Percentiles rank a stretch among this genome's conserved stretches.
phyloP scores from a whole-genome alignment of 2,113 vertebrate species.

The Nicator chloris region DNA sequence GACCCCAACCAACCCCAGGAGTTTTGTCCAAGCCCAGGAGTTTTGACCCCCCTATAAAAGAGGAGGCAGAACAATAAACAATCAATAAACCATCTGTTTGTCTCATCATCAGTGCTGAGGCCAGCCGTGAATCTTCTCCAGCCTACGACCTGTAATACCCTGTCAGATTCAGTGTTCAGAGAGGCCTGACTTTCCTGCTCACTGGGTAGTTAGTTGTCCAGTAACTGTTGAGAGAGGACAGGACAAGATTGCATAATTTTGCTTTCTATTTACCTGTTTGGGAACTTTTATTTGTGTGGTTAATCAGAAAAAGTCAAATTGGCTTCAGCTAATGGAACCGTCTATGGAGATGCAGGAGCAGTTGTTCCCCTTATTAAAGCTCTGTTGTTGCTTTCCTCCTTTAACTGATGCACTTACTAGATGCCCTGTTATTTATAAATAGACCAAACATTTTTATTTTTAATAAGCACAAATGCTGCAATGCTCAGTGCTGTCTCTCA shows the following conservation, averaged over 20 bases:
- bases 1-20: neutral
- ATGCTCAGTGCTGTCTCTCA: neutral
- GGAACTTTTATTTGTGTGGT: neutral
- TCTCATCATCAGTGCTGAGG: neutral
- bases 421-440: neutral
- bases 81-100: neutral
- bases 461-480: neutral
- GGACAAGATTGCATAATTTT: neutral
- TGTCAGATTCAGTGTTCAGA: neutral
- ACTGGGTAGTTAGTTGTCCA: neutral
- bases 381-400: neutral
- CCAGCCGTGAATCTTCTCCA: neutral
- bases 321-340: neutral
- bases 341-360: neutral
- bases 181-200: neutral
- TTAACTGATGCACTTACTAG: neutral
- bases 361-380: neutral
- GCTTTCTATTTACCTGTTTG: neutral
- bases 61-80: too few species aligned
- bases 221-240: neutral
- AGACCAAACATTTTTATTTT: constrained; percentile 25
- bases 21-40: neutral
- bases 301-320: neutral
- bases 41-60: neutral
- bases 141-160: neutral